Evolutionary conservation across 2,888 invertebrate genomes (phyloP).

Genomic region (Frankliniella fusca): DNA sequence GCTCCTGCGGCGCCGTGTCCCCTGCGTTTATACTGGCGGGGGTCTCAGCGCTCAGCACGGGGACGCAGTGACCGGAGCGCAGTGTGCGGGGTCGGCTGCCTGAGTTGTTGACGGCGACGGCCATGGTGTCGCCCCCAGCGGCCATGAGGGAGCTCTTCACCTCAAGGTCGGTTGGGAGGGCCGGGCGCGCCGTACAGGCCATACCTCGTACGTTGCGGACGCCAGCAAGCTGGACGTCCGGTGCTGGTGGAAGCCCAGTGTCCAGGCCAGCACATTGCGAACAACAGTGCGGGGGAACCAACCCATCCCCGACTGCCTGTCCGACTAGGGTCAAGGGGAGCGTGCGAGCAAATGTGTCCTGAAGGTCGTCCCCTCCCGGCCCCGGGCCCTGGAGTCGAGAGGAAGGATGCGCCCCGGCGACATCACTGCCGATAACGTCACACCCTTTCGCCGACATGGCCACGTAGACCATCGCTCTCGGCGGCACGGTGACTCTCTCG

Average conservation of each 20-base stretch:
- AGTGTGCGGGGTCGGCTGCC: not conserved
- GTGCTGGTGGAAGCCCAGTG: not conserved
- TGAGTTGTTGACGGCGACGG: not conserved
- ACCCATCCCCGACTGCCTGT: constrained; percentile 11
- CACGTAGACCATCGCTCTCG: not conserved
- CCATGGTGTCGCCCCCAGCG: not conserved
- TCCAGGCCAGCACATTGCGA: not conserved
- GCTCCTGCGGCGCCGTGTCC: not conserved
- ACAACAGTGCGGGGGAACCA: not conserved
- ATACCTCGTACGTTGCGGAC: constrained; percentile 1
- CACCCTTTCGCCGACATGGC: constrained; percentile 9
- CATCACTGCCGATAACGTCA: not conserved
- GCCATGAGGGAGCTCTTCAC: not conserved
- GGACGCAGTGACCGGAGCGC: not conserved
- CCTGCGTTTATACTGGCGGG: not conserved
- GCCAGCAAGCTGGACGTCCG: not conserved
- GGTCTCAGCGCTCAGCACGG: not conserved
- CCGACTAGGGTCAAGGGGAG: constrained; percentile 9
- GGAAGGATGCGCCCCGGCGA: not conserved
- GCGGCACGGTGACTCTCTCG: not conserved
- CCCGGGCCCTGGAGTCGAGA: not conserved
- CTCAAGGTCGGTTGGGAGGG: not conserved
- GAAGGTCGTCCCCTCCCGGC: not conserved
- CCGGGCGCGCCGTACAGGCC: not conserved
- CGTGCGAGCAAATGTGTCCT: not conserved